phyloP scores from a whole-genome alignment of 2,888 invertebrate genomes.

The Gibbula magus region DNA sequence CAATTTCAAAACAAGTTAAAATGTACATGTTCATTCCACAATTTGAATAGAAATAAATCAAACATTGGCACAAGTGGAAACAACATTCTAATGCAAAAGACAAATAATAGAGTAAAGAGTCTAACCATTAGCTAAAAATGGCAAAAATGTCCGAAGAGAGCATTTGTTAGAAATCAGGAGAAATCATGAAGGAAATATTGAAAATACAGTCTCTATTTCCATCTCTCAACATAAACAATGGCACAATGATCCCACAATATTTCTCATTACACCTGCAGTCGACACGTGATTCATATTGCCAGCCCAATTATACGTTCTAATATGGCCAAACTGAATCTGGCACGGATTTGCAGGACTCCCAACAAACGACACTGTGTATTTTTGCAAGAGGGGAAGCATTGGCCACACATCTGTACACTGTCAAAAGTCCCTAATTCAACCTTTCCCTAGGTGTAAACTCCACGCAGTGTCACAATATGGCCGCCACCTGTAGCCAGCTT shows the following conservation, averaged over 20 bases:
- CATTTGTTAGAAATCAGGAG: background rate
- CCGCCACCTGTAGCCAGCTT: constrained; percentile 3
- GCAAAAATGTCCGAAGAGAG: background rate
- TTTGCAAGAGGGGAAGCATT: background rate
- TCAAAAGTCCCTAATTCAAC: constrained; percentile 2
- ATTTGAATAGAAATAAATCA: background rate
- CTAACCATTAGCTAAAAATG: too few species aligned
- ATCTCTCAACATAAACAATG: background rate
- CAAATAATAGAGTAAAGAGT: too few species aligned
- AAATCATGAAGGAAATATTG: background rate
- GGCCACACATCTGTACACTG: constrained; percentile 3
- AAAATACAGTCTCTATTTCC: constrained; percentile 21
- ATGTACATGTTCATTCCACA: too few species aligned
- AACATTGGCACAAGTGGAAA: too few species aligned
- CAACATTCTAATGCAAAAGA: too few species aligned
- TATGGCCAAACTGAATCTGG: background rate
- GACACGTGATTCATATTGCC: constrained; percentile 1
- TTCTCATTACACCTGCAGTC: background rate
- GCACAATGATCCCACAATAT: background rate
- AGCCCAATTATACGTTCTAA: constrained; percentile 17
- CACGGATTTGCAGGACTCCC: background rate
- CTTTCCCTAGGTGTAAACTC: constrained; percentile 12
- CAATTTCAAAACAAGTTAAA: too few species aligned
- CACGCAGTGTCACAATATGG: constrained; percentile 11
- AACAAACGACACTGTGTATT: constrained; percentile 21